A percentile compares a stretch with the other conserved stretches of the same genome.
These are phyloP conservation scores for Myotis myotis DNA, from an alignment of 2,797 vertebrate species.

Conservation along the genomic window DNA sequence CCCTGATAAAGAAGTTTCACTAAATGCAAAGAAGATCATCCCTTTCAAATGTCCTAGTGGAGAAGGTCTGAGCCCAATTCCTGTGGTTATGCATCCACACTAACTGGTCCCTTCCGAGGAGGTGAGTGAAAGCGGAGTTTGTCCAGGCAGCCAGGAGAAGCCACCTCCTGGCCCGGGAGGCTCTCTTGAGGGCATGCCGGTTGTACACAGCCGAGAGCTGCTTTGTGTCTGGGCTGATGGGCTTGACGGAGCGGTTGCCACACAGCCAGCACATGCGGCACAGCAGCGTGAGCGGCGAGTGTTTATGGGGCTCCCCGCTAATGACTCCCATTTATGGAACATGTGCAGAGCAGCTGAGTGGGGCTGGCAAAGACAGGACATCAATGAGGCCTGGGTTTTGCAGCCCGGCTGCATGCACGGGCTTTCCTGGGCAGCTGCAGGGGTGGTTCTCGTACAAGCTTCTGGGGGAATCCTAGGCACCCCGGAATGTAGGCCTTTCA, in stretches of 20 bases:
- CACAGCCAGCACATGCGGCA: constrained; percentile 42
- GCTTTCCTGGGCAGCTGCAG: neutral
- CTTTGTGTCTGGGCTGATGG: constrained; percentile 21
- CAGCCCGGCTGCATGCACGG: neutral
- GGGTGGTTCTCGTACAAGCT: neutral
- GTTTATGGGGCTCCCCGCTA: constrained; percentile 78
- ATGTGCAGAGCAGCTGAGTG: constrained; percentile 76
- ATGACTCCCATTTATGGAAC: constrained; percentile 79
- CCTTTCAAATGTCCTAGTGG: neutral
- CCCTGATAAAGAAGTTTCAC: constrained; percentile 6
- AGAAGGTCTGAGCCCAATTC: constrained; percentile 34
- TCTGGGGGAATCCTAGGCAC: neutral
- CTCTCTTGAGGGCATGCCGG: neutral
- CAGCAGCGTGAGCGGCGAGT: constrained; percentile 64
- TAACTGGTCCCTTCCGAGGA: neutral
- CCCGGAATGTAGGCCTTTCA: neutral
- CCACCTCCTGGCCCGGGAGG: neutral
- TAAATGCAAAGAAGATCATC: constrained; percentile 27
- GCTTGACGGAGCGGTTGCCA: constrained; percentile 14
- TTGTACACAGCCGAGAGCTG: neutral
- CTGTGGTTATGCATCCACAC: constrained; percentile 36
- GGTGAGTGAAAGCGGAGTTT: constrained; percentile 51
- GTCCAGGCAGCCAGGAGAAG: constrained; percentile 38
- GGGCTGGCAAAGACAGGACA: constrained; percentile 41
- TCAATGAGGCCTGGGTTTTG: constrained; percentile 18